A percentile compares a stretch with the other conserved stretches of the same genome.
These are phyloP conservation scores for Slavum lentiscoides DNA, from an alignment of 2,888 invertebrate genomes.

Conservation along the genomic window DNA sequence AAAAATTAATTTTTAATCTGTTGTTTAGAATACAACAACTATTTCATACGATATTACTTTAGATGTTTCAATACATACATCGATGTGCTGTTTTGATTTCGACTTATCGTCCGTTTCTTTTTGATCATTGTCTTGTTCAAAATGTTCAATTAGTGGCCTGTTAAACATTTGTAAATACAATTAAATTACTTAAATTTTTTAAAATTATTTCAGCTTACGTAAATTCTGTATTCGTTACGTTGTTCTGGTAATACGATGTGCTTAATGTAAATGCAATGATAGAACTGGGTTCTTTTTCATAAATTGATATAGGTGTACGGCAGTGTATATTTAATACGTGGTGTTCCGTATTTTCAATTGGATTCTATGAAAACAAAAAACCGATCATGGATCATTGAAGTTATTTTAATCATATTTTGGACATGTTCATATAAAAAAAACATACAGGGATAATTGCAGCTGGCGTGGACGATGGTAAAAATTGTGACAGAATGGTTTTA, in stretches of 20 bases:
- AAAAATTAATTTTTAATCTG: neutral
- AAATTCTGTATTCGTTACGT: conserved; percentile 59
- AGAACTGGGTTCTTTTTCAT: conserved; percentile 80
- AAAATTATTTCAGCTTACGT: conserved; percentile 36
- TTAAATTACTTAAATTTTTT: too few relatives aligned
- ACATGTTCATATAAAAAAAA: neutral
- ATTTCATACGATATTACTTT: neutral
- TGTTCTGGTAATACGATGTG: conserved; percentile 71
- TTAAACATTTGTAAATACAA: neutral
- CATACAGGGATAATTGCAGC: conserved; percentile 51
- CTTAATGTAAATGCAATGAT: conserved; percentile 82
- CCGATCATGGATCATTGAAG: neutral
- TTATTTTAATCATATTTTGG: neutral
- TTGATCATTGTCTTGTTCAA: conserved; percentile 47
- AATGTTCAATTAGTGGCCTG: conserved; percentile 18
- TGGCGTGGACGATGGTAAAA: conserved; percentile 66
- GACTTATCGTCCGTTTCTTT: conserved; percentile 41
- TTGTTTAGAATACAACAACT: neutral
- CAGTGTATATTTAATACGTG: conserved; percentile 68
- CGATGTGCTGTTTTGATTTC: conserved; percentile 54
- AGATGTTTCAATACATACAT: conserved; percentile 56
- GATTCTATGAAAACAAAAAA: conserved; percentile 62
- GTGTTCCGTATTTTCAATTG: conserved; percentile 72
- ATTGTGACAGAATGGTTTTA: conserved; percentile 71
- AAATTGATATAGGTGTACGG: conserved; percentile 71